These are phyloP conservation scores for Thalpophila matura DNA, from an alignment of 2,888 invertebrate species.

Conservation along the genomic window DNA sequence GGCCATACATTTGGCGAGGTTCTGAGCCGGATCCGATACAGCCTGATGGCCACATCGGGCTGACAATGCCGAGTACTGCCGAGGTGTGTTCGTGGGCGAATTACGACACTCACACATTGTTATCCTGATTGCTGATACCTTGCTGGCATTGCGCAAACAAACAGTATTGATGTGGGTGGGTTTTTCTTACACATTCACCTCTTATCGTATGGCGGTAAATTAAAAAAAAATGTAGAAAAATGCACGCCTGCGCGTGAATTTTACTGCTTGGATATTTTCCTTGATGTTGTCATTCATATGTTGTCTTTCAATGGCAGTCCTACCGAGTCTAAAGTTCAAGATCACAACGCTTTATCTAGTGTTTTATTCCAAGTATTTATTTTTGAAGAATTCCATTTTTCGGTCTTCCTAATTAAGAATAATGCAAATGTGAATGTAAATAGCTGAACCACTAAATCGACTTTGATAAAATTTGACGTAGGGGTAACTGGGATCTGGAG, in stretches of 20 bases:
- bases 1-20: conserved; percentile 37
- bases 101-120: conserved; percentile 73
- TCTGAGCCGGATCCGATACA: conserved; percentile 44
- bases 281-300: conserved; percentile 29
- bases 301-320: conserved; percentile 42
- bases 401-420: too few relatives aligned
- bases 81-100: conserved; percentile 66
- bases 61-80: conserved; percentile 56
- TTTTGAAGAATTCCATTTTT: too few relatives aligned
- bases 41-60: conserved; percentile 53
- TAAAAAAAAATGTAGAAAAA: conserved; percentile 35
- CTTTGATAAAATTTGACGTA: not conserved
- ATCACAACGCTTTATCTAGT: conserved; percentile 10
- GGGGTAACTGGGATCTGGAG: not conserved
- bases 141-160: conserved; percentile 60
- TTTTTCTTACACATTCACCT: conserved; percentile 51
- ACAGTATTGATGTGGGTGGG: conserved; percentile 61
- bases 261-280: conserved; percentile 21
- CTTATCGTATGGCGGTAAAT: conserved; percentile 37
- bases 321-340: conserved; percentile 4
- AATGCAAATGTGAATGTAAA: not conserved
- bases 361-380: not conserved
- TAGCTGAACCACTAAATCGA: not conserved
- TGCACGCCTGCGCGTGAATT: not conserved
- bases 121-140: conserved; percentile 70